Evolutionary conservation across 2,888 invertebrate genomes (phyloP), one percentile per base, ranked within the genome.

Genomic region (Trissolcus japonicus): DNA sequence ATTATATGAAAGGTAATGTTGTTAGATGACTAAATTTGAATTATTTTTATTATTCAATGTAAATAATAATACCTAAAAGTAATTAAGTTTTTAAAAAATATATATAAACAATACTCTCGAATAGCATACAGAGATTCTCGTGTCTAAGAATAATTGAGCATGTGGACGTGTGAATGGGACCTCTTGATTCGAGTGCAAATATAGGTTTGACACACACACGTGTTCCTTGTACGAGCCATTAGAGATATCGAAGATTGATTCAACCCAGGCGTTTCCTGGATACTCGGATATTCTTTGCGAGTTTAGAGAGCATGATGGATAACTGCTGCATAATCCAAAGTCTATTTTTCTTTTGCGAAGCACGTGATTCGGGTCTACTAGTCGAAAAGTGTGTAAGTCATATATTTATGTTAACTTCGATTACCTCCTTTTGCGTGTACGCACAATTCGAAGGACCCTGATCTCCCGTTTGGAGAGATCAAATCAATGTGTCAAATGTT

Each of bases 301-400:
- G 62, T 69, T 75, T 63, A 48, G 68, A 19, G 53, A n/a, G 50
- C 21, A 65, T 75, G 75, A 75, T 69, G 63, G 65, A 75, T 75
- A 48, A 51, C 65, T 65, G 43, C 55, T 69, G 75, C 75, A 75
- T 75, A 75, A 75, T 75, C 68, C 68, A 40, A 69, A 76, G 43
- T 60, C 65, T 65, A 76, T 76, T 76, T 76, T 76, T 76, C 76
- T 69, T 65, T 54, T 35, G 13, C 57, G 14, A 35, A n/a, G 69
- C 65, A 69, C 76, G 76, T 65, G 76, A 76, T 69, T 69, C 40
- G 69, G 60, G 76, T 76, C 56, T 40, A 25, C 61, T 25, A 75
- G 48, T 46, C 56, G 53, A 14, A 35, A 57, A 61, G 61, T 57
- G 67, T 67, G 62, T 62, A 21, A 54, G 67, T 67, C 46, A 74